Base-by-base conservation (phyloP, 2,888 invertebrate genomes). In the Scaptomyza parva region DNA sequence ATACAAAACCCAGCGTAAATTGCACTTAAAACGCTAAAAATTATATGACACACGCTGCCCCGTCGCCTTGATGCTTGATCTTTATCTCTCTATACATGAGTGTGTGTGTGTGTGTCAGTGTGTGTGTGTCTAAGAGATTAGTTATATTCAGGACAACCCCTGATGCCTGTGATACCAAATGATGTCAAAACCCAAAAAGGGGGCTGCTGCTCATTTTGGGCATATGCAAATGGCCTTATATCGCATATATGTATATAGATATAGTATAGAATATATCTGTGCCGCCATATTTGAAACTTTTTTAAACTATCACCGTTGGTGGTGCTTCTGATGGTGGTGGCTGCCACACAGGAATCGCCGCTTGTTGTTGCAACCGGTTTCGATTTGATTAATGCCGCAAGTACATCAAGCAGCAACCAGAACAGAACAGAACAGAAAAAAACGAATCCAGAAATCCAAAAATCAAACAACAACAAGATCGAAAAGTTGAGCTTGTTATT, bases 21-120 rank as follows among this genome's bases (percentile, higher is more conserved):
- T 86, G 84, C 86, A 86, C 88, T 82, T 82, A 87, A 85, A 87
- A 81, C 71, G 82, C 85, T 87, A 81, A 85, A 87, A 82, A 88
- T 82, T 82, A 82, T 82, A 72, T 64, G 87, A 86, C 84, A 81
- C 81, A 81, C 85, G 85, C 78, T 63, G 78, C 54, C 60, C 26
- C 45, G 2, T 6, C 22, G 3, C 22, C 28, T 9, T 26, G 26
- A 4, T 61, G 47, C 35, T 67, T 54, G 40, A 53, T 55, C 60
- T 47, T 11, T 57, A 28, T 63, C 48, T 55, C 4, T 50, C 12
- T 14, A 33, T 35, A 3, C 6, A 9, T 28, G 5, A 7, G 3
- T 57, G 22, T 57, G 26, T 33, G 18, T 40, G 24, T 44, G n/a
- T 53, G 9, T 48, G 39, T 58, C 28, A 12, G 11, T 9, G 26